These are phyloP conservation scores for Grallaria varia DNA, from an alignment of 2,113 vertebrate genomes.

Conservation along the genomic window DNA sequence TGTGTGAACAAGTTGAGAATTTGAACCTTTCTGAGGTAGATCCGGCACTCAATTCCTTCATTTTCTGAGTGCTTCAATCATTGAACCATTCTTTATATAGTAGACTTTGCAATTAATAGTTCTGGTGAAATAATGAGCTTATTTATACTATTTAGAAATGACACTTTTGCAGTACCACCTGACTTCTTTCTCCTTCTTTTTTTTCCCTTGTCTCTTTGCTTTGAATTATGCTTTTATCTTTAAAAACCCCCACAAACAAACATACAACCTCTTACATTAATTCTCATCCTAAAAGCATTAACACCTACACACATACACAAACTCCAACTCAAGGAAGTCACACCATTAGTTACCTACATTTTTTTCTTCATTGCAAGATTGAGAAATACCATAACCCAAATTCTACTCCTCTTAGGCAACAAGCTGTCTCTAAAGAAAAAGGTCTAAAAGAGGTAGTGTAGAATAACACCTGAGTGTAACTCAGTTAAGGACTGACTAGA, in stretches of 20 bases:
- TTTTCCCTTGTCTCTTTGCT: not conserved
- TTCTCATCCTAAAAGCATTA: not conserved
- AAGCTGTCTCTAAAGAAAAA: not conserved
- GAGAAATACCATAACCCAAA: not conserved
- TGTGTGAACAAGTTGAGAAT: not conserved
- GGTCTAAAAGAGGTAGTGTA: not conserved
- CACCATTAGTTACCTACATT: not conserved
- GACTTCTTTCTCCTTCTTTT: not conserved
- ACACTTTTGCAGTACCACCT: not conserved
- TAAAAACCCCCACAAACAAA: not conserved
- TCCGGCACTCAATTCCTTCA: not conserved
- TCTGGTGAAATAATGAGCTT: not conserved
- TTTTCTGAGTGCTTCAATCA: not conserved
- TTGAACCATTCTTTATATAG: not conserved
- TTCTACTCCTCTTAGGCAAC: not conserved
- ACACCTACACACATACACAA: not conserved
- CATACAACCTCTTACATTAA: not conserved
- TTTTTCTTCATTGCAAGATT: not conserved
- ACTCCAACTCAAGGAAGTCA: not conserved
- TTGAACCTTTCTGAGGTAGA: not conserved
- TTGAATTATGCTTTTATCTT: not conserved
- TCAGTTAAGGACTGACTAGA: not conserved
- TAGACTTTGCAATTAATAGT: not conserved
- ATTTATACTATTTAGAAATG: not conserved
- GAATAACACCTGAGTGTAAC: not conserved